Conservation (phyloP, 2,888 invertebrate genomes). For the Serrognathus titanus region DNA sequence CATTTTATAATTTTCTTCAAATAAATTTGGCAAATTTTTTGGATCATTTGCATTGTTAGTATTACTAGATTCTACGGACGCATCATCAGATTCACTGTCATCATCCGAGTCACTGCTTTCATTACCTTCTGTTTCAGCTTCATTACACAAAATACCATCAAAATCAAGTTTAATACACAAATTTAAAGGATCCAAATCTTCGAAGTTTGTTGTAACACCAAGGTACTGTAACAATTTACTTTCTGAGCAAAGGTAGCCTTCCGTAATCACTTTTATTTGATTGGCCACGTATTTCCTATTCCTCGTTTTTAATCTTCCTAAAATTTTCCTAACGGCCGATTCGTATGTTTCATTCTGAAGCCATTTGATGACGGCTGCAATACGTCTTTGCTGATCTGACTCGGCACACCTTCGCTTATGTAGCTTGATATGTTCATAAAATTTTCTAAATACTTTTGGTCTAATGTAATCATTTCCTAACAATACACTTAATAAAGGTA, state of each 20-base stretch:
- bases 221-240: conserved; percentile 62
- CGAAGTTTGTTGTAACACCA: conserved; percentile 29
- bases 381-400: conserved; percentile 64
- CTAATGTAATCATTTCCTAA: conserved; percentile 89
- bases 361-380: conserved; percentile 72
- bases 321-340: conserved; percentile 64
- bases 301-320: conserved; percentile 58
- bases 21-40: conserved; percentile 58
- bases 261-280: conserved; percentile 61
- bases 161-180: conserved; percentile 16
- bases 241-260: conserved; percentile 60
- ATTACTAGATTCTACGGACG: conserved; percentile 7
- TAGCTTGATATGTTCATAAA: conserved; percentile 64
- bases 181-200: neutral
- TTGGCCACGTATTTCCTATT: conserved; percentile 54
- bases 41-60: conserved; percentile 3
- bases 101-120: conserved; percentile 20
- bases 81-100: conserved; percentile 21
- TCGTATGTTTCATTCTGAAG: conserved; percentile 67
- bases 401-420: conserved; percentile 53
- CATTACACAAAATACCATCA: conserved; percentile 19
- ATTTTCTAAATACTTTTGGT: conserved; percentile 62
- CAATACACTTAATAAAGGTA: conserved; percentile 78
- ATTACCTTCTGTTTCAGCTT: conserved; percentile 8
- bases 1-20: conserved; percentile 58